phyloP scores from a whole-genome alignment of 2,797 vertebrate genomes.

The Hozukius guyotensis region DNA sequence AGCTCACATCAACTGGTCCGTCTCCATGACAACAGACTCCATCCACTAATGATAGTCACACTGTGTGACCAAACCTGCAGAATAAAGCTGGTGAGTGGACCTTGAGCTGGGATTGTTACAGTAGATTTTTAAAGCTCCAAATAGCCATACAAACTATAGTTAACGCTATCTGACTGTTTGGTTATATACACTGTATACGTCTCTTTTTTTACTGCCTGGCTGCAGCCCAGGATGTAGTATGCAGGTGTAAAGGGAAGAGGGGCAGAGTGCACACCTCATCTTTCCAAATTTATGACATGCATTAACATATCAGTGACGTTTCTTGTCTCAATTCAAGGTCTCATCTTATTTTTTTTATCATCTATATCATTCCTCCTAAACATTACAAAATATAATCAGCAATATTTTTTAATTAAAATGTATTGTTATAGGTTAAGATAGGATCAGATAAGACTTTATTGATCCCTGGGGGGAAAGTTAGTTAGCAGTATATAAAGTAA shows the following conservation, averaged over 20 bases:
- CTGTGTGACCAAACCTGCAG: too few species aligned
- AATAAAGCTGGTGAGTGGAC: too few species aligned
- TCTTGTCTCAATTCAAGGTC: neutral
- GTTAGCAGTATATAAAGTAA: too few species aligned
- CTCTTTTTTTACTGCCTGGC: neutral
- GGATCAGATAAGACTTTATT: neutral
- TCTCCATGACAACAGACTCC: neutral
- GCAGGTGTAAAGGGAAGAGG: constrained; percentile 12
- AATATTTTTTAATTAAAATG: neutral
- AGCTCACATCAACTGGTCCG: neutral
- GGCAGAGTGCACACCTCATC: constrained; percentile 4
- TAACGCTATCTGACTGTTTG: neutral
- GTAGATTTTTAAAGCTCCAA: neutral
- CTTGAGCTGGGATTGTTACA: neutral
- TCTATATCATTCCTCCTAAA: neutral
- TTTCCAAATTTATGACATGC: neutral
- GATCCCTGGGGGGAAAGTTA: neutral
- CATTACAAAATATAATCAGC: neutral
- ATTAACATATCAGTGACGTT: neutral
- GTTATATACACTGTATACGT: neutral
- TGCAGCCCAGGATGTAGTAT: neutral
- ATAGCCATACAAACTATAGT: neutral
- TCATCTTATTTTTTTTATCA: neutral
- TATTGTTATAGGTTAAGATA: neutral
- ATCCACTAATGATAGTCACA: too few species aligned